Evolutionary conservation across 2,113 vertebrate genomes (phyloP), one percentile per base, ranked within the genome.

Genomic region (Sorex fumeus): DNA sequence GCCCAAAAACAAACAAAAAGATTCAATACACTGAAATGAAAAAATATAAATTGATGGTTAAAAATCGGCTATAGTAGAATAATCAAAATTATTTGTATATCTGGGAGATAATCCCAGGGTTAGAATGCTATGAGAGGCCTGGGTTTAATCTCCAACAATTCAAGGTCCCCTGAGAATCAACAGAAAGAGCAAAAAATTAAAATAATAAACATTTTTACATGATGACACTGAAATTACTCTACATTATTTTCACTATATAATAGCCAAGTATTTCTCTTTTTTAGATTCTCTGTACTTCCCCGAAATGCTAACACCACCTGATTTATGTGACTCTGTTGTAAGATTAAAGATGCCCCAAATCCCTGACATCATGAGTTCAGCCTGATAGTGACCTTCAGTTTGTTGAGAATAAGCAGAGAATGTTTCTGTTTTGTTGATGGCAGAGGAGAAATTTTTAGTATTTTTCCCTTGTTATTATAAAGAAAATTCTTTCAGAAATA

Each of bases 401-500:
- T 88, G 67, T 40, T 27, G 43, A 91, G 36, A 78, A 15, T 32
- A 72, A 83, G 69, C 82, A 93, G 71, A 88, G 34, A 75, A 86
- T 83, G 40, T 2, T 53, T 79, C 30, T 9, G 25, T 72, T 87
- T 84, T 86, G 53, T 71, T 66, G 36, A 87, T 72, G 50, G 82
- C 60, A 93, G n/a, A 62, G 30, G 1, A 12, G 18, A 21, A 71
- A 13, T 71, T 87, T 94, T 93, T 75, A 82, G 60, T 69, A 50
- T 89, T 13, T 40, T 78, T 92, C 40, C 81, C 60, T 90, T 95
- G 71, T 91, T 86, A 72, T 90, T 90, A 88, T 34, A 95, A 87
- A 90, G 82, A 84, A 95, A 93, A 88, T 67, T 9, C 13, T 88
- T 91, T 72, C 13, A 88, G 92, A 90, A 95, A 91, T 62, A 94